phyloP scores from a whole-genome alignment of 2,797 vertebrate genomes.

The Arnoldichthys spilopterus region DNA sequence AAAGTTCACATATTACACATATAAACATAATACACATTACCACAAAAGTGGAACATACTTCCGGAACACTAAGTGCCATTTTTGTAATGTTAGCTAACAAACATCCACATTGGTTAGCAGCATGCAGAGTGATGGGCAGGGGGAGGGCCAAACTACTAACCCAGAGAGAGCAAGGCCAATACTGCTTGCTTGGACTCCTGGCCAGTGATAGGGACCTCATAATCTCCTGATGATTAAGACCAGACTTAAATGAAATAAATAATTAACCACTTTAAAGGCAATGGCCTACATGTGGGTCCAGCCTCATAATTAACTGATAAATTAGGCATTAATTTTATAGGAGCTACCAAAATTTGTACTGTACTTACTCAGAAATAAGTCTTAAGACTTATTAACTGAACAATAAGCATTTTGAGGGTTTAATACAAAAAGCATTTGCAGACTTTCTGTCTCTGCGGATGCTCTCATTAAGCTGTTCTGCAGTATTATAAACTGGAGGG shows the following conservation, averaged over 20 bases:
- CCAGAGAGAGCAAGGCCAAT: neutral
- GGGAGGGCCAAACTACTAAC: neutral
- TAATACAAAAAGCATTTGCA: neutral
- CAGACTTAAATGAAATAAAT: neutral
- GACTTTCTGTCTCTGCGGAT: neutral
- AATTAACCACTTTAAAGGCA: neutral
- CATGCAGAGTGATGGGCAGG: neutral
- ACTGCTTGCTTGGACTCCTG: neutral
- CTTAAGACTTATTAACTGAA: neutral
- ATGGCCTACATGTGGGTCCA: neutral
- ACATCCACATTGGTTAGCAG: neutral
- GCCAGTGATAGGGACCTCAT: neutral
- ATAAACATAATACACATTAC: too few relatives aligned
- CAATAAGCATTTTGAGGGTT: neutral
- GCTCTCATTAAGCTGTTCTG: neutral
- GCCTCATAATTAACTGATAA: neutral
- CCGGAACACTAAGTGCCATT: neutral
- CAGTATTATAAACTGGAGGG: slow-evolving; percentile 30
- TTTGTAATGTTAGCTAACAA: neutral
- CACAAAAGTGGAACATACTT: too few relatives aligned
- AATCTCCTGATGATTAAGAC: neutral
- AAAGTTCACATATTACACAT: too few relatives aligned
- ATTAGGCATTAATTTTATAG: neutral
- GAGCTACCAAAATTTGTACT: too few relatives aligned
- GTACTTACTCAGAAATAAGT: neutral